Conservation (phyloP, 2,888 invertebrate species). For the Euzophera pinguis region DNA sequence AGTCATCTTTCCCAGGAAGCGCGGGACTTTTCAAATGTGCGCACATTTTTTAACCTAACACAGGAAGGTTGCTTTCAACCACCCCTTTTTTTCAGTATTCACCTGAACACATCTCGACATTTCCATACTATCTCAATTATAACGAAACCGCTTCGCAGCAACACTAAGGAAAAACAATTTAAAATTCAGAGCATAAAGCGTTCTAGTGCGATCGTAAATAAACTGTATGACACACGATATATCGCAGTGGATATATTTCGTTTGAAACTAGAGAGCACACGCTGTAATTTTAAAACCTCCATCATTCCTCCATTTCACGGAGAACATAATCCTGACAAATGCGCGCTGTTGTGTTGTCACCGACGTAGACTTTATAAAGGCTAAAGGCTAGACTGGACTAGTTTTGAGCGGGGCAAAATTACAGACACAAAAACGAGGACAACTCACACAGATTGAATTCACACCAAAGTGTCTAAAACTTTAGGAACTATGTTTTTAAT, state of each 20-base stretch:
- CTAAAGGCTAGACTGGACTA: not conserved
- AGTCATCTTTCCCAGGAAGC: too few species aligned
- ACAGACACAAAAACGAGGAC: too few species aligned
- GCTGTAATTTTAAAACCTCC: slow-evolving; percentile 5
- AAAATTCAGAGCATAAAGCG: not conserved
- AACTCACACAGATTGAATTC: too few species aligned
- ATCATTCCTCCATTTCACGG: slow-evolving; percentile 2
- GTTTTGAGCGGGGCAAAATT: not conserved
- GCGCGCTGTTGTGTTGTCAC: not conserved
- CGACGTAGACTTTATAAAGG: not conserved
- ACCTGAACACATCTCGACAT: too few species aligned
- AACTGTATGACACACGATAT: not conserved
- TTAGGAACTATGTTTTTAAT: too few species aligned
- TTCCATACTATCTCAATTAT: too few species aligned
- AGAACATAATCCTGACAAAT: slow-evolving; percentile 6
- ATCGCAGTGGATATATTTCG: not conserved
- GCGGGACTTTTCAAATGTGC: too few species aligned
- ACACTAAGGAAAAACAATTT: too few species aligned
- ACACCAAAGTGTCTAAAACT: too few species aligned
- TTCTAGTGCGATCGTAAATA: not conserved
- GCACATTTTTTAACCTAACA: too few species aligned
- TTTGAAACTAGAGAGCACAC: not conserved
- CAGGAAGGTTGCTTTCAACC: too few species aligned
- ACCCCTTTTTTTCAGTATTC: too few species aligned
- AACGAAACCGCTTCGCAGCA: not conserved